Percentiles rank a stretch among this genome's conserved stretches.
Conservation (phyloP, 64 coral and sea anemone genomes). For the Hydrozoanthus tunicans region DNA sequence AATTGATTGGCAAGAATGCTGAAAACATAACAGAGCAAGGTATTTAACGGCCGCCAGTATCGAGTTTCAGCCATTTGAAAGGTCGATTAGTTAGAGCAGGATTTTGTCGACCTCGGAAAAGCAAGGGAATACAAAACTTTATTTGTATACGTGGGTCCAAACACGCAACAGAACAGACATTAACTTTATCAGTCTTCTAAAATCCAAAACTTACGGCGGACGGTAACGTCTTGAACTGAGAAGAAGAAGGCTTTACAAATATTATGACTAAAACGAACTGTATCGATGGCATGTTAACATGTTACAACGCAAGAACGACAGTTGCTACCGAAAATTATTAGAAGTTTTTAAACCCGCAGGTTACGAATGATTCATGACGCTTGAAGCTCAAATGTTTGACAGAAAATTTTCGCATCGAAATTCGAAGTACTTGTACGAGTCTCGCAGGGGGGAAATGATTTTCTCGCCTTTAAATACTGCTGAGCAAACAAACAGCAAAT, state of each 20-base stretch:
- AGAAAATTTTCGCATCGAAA: conserved; percentile 12
- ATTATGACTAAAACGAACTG: too few species aligned
- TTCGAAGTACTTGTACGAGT: conserved; percentile 1
- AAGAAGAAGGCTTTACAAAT: too few species aligned
- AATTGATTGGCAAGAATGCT: background rate
- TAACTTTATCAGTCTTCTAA: too few species aligned
- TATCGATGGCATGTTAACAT: background rate
- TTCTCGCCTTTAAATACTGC: conserved; percentile 48
- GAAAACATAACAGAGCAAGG: background rate
- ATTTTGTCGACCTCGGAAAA: background rate
- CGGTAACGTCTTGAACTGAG: too few species aligned
- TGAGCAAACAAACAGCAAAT: conserved; percentile 51
- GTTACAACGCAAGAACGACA: background rate
- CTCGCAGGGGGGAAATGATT: conserved; percentile 7
- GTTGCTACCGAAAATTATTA: background rate
- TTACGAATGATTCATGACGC: background rate
- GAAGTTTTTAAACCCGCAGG: background rate
- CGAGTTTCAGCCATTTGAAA: conserved; percentile 41
- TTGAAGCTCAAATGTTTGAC: conserved; percentile 8
- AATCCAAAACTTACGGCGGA: too few species aligned
- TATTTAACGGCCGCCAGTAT: background rate
- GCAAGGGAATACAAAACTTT: background rate
- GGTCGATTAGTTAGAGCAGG: background rate
- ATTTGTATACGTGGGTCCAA: too few species aligned
- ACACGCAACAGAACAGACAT: too few species aligned